Evolutionary conservation across 2,797 vertebrate genomes (phyloP).

Genomic region (Remorina albescens): DNA sequence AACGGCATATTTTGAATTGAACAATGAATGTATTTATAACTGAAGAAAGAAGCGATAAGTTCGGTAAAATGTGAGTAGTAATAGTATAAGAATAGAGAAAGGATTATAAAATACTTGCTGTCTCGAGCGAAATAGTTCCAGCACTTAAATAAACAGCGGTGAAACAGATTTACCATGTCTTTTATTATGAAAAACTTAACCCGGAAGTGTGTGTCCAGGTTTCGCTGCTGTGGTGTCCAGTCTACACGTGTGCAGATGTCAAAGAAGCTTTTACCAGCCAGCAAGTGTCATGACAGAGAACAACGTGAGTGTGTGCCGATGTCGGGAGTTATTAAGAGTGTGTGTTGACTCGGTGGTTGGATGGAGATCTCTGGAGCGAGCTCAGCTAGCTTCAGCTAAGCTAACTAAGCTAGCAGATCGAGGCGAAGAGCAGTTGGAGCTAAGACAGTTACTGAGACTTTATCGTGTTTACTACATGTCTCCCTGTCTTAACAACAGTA

Average conservation of each 20-base stretch:
- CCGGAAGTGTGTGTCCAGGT: constrained; percentile 45
- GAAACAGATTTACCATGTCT: background rate
- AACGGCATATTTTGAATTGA: too few relatives aligned
- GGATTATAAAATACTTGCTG: too few relatives aligned
- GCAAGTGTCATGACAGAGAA: background rate
- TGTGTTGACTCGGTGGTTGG: background rate
- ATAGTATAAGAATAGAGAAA: too few relatives aligned
- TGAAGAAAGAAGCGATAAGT: too few relatives aligned
- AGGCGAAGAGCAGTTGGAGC: too few relatives aligned
- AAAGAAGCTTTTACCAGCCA: background rate
- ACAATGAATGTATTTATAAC: too few relatives aligned
- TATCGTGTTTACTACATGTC: background rate
- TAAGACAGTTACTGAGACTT: background rate
- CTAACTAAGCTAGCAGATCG: constrained; percentile 31
- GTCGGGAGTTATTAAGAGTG: background rate
- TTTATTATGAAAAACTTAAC: constrained; percentile 65
- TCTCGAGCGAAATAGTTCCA: too few relatives aligned
- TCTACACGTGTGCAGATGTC: constrained; percentile 45
- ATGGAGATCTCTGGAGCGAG: background rate
- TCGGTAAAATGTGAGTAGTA: background rate
- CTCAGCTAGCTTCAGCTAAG: background rate
- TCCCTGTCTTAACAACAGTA: background rate
- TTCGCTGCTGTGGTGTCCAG: rapidly evolving
- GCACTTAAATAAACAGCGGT: too few relatives aligned
- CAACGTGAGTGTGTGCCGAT: background rate